Base-by-base conservation (phyloP, 2,113 vertebrate genomes). In the Naja naja region DNA sequence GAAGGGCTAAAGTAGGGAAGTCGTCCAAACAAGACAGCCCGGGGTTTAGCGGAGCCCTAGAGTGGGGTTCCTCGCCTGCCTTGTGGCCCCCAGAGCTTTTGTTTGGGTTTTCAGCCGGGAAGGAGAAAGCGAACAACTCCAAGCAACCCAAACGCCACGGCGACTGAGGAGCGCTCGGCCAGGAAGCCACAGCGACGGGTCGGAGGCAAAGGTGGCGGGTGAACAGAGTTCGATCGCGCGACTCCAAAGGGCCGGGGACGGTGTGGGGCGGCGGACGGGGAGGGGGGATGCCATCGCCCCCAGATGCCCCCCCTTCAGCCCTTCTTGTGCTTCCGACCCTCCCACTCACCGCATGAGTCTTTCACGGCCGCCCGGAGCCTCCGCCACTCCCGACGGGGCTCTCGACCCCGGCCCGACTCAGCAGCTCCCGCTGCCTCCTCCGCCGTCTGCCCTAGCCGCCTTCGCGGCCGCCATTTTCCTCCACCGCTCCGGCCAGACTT, bases 401-500 rank as follows among this genome's bases (percentile, higher is more conserved):
- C 93, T 30, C 52, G 18, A 27, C 52, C 52, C 91, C 87, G 87
- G 23, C 8, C 86, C 20, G 0, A 1, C 22, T 92, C 4, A 49
- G 27, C 87, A 6, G 53, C 52, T 0, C 89, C 20, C n/a, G 39
- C 87, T 58, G 9, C 54, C 88, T 47, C 10, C 25, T 0, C 85
- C 25, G 8, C 1, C 34, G 87, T 89, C 27, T 55, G 25, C 34
- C 54, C 89, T 89, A 85, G 81, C 56, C 89, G 85, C 94, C 90
- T 27, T 90, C 58, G 94, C 94, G 94, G 92, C 93, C 96, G 94
- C 96, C 96, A 96, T 96, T 95, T 96, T 96, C 85, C 56, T 94
- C 93, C 93, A 20, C 27, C 92, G 89, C 93, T 91, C 93, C 64
- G 39, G 91, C 64, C 93, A 86, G 86, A 1, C 92, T 91, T 91